These are phyloP conservation scores for Centrocercus urophasianus DNA, from an alignment of 2,113 vertebrate genomes.

Conservation along the genomic window DNA sequence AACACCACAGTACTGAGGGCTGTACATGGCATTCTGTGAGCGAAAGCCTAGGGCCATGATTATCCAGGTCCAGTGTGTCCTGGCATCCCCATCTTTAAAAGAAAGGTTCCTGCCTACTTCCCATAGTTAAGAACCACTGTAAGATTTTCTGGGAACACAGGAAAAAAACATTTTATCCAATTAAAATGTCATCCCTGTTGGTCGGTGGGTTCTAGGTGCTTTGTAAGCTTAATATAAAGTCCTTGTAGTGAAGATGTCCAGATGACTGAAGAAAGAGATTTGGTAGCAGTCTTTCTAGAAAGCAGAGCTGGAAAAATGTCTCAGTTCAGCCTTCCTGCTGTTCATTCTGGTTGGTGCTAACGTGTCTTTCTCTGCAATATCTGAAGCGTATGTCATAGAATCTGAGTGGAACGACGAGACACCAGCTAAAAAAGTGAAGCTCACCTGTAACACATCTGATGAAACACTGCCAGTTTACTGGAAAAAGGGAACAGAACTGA, in stretches of 20 bases:
- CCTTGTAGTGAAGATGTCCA: background rate
- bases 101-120: background rate
- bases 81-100: background rate
- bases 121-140: background rate
- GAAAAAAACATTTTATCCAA: background rate
- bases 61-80: background rate
- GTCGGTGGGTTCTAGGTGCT: background rate
- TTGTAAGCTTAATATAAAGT: background rate
- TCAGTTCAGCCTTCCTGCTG: background rate
- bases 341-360: background rate
- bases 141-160: background rate
- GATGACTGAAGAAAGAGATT: background rate
- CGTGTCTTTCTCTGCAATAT: background rate
- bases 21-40: background rate
- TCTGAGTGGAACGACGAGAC: constrained; percentile 65
- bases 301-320: background rate
- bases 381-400: constrained; percentile 73
- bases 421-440: constrained; percentile 60
- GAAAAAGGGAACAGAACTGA: constrained; percentile 8
- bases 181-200: background rate
- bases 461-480: constrained; percentile 62
- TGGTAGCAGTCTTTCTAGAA: background rate
- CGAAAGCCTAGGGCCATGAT: background rate
- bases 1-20: background rate
- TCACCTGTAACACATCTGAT: constrained; percentile 61